Evolutionary conservation across 2,113 vertebrate genomes (phyloP), one percentile per base, ranked within the genome.

Genomic region (Malurus melanocephalus): DNA sequence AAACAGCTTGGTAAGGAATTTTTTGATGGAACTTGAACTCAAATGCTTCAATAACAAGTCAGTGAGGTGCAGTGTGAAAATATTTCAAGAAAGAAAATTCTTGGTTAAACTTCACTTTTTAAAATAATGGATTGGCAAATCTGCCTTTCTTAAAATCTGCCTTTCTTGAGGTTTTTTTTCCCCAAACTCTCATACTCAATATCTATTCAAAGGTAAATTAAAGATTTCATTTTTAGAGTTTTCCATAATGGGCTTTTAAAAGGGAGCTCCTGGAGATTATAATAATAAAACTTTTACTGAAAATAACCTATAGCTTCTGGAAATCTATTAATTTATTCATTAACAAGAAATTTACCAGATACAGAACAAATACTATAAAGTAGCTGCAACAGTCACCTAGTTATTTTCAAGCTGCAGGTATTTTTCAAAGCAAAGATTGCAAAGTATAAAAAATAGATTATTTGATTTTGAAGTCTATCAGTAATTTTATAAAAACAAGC

Each of bases 1-100:
- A 94, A 92, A 2, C 33, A 60, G 24, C 53, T 88, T 79, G 64
- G 66, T 92, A 88, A 84, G 74, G 87, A 85, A 52, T 61, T 60
- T 92, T 80, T 85, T 80, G 56, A 64, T 7, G 3, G 72, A 73
- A 87, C 52, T 79, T 76, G 46, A 79, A 68, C 67, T 92, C 64
- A 72, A 56, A 64, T 74, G 12, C 14, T 87, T 88, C 60, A 57
- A 57, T 38, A 74, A 57, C 6, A 53, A 64, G 9, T 60, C 48
- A 60, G 1, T 61, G 24, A 83, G n/a, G 8, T 56, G 48, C 8
- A 12, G 5, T 48, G 27, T 80, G 24, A 83, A 89, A 85, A 60
- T 57, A 73, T 53, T 67, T 93, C 46, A 33, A 26, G 30, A 71
- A 69, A 23, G 6, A 16, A 77, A 74, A 64, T 65, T 27, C 13